A percentile compares a stretch with the other conserved stretches of the same genome.
phyloP scores from a whole-genome alignment of 2,888 invertebrate genomes.

The Liodrosophila aerea region DNA sequence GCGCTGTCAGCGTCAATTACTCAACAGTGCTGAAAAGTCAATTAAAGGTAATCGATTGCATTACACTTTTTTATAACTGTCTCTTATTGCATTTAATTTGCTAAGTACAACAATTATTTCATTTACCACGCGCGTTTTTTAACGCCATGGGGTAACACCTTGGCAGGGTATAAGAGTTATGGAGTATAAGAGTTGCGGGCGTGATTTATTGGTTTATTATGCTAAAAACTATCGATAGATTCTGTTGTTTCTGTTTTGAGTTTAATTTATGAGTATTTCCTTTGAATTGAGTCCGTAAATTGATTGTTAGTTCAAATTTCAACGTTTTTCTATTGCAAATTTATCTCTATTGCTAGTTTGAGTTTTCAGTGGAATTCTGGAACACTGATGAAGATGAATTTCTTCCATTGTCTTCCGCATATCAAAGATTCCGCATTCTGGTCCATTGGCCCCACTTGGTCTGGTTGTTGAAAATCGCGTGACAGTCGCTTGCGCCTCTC shows the following conservation, averaged over 20 bases:
- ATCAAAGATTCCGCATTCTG: conserved; percentile 6
- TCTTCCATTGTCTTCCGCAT: conserved; percentile 37
- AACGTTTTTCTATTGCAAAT: too few relatives aligned
- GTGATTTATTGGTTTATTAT: background rate
- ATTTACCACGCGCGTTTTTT: conserved; percentile 27
- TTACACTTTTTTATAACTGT: conserved; percentile 39
- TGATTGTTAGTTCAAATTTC: too few relatives aligned
- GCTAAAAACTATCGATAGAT: too few relatives aligned
- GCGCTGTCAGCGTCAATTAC: conserved; percentile 37
- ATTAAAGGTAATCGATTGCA: conserved; percentile 78
- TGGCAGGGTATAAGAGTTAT: background rate
- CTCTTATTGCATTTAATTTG: conserved; percentile 34
- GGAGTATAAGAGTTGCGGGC: background rate
- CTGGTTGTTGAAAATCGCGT: conserved; percentile 24
- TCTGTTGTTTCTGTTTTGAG: too few relatives aligned
- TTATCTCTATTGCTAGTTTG: too few relatives aligned
- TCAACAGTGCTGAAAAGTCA: conserved; percentile 73
- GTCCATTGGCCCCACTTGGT: conserved; percentile 39
- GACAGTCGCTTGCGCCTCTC: conserved; percentile 35
- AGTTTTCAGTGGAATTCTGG: background rate
- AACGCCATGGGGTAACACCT: conserved; percentile 14
- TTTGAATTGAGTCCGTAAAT: too few relatives aligned
- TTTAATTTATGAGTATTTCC: too few relatives aligned
- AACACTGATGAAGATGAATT: background rate
- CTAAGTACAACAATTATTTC: conserved; percentile 49